These are phyloP conservation scores for Boulengeromyrus knoepffleri DNA, from an alignment of 2,113 vertebrate genomes.

Conservation along the genomic window DNA sequence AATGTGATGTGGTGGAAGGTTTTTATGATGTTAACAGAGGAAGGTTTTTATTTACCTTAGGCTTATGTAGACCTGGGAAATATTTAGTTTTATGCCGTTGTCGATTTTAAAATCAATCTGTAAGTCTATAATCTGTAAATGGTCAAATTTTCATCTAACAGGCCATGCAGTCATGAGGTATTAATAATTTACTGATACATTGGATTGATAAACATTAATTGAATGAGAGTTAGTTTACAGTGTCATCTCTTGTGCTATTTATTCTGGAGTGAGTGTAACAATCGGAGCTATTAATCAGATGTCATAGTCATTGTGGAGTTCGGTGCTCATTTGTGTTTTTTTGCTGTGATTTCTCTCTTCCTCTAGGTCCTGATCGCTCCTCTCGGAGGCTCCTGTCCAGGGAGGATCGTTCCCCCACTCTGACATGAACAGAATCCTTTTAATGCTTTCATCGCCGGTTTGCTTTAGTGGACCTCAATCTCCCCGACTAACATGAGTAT, in stretches of 20 bases:
- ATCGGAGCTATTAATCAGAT: not conserved
- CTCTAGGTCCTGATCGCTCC: slow-evolving; percentile 9
- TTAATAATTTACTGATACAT: not conserved
- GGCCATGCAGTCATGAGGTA: not conserved
- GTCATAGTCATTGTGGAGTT: not conserved
- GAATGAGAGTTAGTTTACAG: not conserved
- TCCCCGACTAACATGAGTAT: not conserved
- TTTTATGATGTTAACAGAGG: not conserved
- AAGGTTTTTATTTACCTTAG: not conserved
- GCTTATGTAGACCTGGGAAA: not conserved
- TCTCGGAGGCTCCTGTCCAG: not conserved
- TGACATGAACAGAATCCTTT: not conserved
- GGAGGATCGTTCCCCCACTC: not conserved
- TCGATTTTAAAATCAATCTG: not conserved
- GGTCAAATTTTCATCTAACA: not conserved
- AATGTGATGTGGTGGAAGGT: not conserved
- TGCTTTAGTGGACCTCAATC: not conserved
- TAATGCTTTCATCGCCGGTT: not conserved
- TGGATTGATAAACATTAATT: not conserved
- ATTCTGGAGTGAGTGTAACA: not conserved
- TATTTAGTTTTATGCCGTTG: not conserved
- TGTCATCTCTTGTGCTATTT: not conserved
- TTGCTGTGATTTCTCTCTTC: not conserved
- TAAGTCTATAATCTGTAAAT: not conserved
- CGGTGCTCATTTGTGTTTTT: not conserved